Conservation (phyloP, 2,113 vertebrate species). For the Lepisosteus osseus region DNA sequence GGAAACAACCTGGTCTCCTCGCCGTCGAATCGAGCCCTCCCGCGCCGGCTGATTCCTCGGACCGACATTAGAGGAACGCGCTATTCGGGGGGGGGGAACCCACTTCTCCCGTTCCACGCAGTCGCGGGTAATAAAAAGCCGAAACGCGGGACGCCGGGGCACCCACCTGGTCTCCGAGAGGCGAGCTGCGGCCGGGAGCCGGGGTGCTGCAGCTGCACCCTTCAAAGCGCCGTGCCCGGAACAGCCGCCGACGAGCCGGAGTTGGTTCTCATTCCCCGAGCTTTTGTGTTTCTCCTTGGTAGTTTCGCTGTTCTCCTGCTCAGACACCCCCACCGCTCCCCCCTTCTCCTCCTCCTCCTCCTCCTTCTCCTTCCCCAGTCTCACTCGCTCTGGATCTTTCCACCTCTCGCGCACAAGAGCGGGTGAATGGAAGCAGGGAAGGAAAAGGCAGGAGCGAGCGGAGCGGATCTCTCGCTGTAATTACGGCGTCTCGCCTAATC, state of each 20-base stretch:
- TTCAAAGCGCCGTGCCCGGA: background rate
- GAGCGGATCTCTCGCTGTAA: background rate
- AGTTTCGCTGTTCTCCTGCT: background rate
- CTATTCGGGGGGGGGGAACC: no score
- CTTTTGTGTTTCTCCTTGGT: background rate
- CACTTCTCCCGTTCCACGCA: no score
- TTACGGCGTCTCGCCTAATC: no score
- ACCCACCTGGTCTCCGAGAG: background rate
- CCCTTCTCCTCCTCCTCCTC: constrained; percentile 31
- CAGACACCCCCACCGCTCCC: constrained; percentile 21
- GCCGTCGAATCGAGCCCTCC: no score
- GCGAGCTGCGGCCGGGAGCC: background rate
- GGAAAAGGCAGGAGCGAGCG: background rate
- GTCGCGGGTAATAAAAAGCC: background rate
- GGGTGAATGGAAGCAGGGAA: constrained; percentile 23
- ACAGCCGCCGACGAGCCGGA: background rate
- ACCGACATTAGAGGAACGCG: background rate
- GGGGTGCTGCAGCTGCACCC: background rate
- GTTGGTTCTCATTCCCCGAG: background rate
- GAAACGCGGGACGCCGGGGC: background rate
- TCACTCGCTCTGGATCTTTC: constrained; percentile 18
- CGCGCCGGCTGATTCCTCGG: no score
- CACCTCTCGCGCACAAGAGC: constrained; percentile 20
- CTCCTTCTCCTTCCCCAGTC: background rate
- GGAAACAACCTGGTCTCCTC: no score